A percentile compares a stretch with the other conserved stretches of the same genome.
Evolutionary conservation across 2,113 vertebrate species (phyloP).

Genomic region (Natator depressus): DNA sequence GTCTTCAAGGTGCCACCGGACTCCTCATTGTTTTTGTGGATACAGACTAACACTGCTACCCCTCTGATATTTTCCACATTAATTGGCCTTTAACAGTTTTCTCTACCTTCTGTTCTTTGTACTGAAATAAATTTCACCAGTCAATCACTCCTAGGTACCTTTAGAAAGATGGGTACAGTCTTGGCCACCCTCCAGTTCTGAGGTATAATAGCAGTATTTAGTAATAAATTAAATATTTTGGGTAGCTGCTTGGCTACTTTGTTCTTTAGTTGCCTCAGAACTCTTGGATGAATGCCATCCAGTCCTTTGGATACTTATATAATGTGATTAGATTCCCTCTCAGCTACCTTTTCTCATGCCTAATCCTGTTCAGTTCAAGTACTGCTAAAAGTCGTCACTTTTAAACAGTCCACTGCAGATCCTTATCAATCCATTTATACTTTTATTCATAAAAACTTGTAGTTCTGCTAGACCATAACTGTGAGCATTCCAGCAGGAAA

Average conservation of each 20-base stretch:
- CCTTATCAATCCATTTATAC: not conserved
- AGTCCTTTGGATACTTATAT: not conserved
- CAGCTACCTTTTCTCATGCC: not conserved
- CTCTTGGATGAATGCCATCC: not conserved
- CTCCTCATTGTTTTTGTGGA: too few species aligned
- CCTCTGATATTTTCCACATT: not conserved
- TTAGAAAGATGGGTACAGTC: not conserved
- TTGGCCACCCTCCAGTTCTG: not conserved
- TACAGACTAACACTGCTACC: too few species aligned
- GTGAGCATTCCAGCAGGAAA: not conserved
- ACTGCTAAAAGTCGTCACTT: not conserved
- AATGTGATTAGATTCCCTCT: not conserved
- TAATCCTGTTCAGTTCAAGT: not conserved
- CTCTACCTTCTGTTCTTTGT: not conserved
- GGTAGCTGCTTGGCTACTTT: not conserved
- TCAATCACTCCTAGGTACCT: not conserved
- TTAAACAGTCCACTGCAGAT: conserved; percentile 8
- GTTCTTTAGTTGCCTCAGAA: not conserved
- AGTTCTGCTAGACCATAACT: not conserved
- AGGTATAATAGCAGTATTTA: not conserved
- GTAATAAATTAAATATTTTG: conserved; percentile 12
- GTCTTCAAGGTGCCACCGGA: too few species aligned
- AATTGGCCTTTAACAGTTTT: not conserved
- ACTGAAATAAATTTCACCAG: not conserved
- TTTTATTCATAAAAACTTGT: not conserved